Evolutionary conservation across 1,140 invertebrate species (phyloP), one percentile per base, ranked within the genome.

Genomic region (Drosophila littoralis): DNA sequence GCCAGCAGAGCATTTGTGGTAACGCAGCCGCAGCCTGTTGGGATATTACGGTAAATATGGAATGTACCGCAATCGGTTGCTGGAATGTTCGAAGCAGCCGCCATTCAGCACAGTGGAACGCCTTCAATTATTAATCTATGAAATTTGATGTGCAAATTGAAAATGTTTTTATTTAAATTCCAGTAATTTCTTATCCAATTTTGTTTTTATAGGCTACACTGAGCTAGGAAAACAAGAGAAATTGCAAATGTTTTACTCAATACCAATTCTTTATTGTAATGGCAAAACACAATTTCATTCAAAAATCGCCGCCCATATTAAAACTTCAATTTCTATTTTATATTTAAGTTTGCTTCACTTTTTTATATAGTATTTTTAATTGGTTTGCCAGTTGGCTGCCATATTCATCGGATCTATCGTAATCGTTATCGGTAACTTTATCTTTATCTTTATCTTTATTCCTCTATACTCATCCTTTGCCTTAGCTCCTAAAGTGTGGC

Each of bases 331-430:
- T 61, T 9, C 1, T 12, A n/a, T 42, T 45, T 33, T 67, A 51
- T 61, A 73, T 68, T 73, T 73, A 66, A 52, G 42, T 55, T 64
- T 64, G 42, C 38, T 60, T 17, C 13, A 65, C 57, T 71, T 65
- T 61, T 71, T 51, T 45, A 67, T 83, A 77, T 85, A 84, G 69
- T 84, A 84, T 76, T 84, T 84, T 84, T 65, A 84, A 84, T 84
- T 84, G 77, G 64, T 51, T 75, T 74, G 68, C 81, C 81, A 58
- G 68, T 77, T 69, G 57, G 65, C 71, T 60, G 55, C 55, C 64
- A 60, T 72, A 42, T 66, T 60, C 57, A 61, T 68, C 70, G 35
- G 60, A 33, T 43, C 51, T 60, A 66, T 66, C 64, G 38, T 45
- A 10, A 66, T 35, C 50, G 13, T 15, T 65, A 65, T 66, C 64